phyloP scores from a whole-genome alignment of 2,797 vertebrate species.

The Oophaga sylvatica region DNA sequence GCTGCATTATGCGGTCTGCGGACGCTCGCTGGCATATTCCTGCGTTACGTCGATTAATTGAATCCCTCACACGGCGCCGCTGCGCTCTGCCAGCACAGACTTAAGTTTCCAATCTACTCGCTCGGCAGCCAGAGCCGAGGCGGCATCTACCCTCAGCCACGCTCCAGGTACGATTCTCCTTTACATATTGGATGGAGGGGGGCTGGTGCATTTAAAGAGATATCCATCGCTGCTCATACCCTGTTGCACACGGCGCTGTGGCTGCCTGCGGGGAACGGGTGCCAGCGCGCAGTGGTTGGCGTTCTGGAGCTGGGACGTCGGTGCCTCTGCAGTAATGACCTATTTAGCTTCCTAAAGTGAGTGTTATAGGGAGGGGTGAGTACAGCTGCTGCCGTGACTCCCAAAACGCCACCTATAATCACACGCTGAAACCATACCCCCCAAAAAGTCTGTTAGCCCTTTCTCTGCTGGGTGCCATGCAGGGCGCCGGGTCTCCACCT shows the following conservation, averaged over 20 bases:
- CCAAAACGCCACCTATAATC: constrained; percentile 26
- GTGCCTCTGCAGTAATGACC: constrained; percentile 27
- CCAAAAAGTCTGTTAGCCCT: constrained; percentile 1
- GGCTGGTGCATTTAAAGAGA: background rate
- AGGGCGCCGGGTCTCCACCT: background rate
- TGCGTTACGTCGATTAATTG: constrained; percentile 51
- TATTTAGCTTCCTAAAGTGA: constrained; percentile 31
- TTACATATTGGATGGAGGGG: background rate
- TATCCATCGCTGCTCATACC: background rate
- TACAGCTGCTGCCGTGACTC: constrained; percentile 1
- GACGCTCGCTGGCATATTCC: constrained; percentile 29
- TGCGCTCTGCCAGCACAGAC: constrained; percentile 31
- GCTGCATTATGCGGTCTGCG: constrained; percentile 30
- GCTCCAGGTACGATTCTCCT: constrained; percentile 34
- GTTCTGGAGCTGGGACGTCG: background rate
- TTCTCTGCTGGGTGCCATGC: background rate
- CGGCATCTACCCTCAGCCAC: background rate
- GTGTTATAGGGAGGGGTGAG: background rate
- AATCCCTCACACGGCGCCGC: constrained; percentile 8
- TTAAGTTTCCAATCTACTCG: constrained; percentile 43
- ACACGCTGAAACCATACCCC: background rate
- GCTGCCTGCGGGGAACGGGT: background rate
- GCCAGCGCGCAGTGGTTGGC: background rate
- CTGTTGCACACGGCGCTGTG: background rate
- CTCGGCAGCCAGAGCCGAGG: constrained; percentile 33